Evolutionary conservation across 1,140 invertebrate species (phyloP), one percentile per base, ranked within the genome.

Genomic region (Brachionus asplanchnoidis): DNA sequence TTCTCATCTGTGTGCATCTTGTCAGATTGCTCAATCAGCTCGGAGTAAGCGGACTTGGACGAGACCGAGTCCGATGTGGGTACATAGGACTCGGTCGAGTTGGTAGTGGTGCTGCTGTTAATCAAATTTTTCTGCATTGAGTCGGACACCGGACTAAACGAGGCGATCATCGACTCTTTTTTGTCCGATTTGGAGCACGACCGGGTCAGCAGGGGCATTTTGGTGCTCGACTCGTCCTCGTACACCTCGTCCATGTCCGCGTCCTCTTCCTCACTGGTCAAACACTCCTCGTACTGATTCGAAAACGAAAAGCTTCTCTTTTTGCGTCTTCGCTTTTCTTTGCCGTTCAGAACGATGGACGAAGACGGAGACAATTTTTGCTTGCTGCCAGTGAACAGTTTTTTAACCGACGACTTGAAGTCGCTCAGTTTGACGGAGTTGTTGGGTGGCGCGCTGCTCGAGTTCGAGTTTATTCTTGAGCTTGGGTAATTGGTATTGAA

Each of bases 361-460:
- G 73, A 77, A 26, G 73, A 77, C 8, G 73, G 73, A 26, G 73
- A 77, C 11, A 77, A 28, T 26, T 46, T 77, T 50, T 77, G 73
- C 46, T 77, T 77, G 23, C 44, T 77, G 12, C 44, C 44, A 28
- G 11, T 50, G 23, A 77, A 77, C 6, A 77, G 46, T 20, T 77
- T 77, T 77, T 50, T 77, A 1, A 77, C 44, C n/a, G 73, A 77
- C 7, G 42, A 46, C 42, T 26, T 77, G 32, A 50, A 77, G 42
- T 77, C 73, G 11, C 26, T 77, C 11, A 50, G 20, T 14, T 53
- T 50, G 0, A 73, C 40, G 14, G 68, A 73, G 40, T 73, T 73
- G 40, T 73, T 44, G 3, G 68, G 17, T 7, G 40, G 17, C 6
- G 36, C 6, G 32, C 11, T 73, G 36, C 6, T 73, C 1, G 68